Evolutionary conservation across 2,113 vertebrate genomes (phyloP), one percentile per base, ranked within the genome.

Genomic region (Sylvicapra grimmia): DNA sequence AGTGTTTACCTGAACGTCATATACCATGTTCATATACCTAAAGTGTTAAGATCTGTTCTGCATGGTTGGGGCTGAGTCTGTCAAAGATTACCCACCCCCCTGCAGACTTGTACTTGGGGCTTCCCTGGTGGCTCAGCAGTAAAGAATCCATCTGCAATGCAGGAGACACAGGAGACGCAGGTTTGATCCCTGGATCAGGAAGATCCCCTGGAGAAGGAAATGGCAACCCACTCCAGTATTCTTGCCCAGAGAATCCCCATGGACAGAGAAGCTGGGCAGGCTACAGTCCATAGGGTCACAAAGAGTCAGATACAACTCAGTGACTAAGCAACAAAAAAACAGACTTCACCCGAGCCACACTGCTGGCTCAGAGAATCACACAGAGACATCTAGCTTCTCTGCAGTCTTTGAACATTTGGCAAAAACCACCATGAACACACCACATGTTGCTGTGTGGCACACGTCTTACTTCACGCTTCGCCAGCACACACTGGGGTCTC

Each of bases 381-480:
- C 18, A 18, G n/a, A 93, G 80, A 97, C 23, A 44, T 68, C 80
- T 90, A 75, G 40, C 23, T 95, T 96, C 68, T 91, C 92, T 13
- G 0, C 31, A 23, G 61, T 86, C 68, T 33, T 23, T 90, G 68
- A 36, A 89, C 54, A 79, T 90, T 89, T 91, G 75, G 65, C 68
- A 88, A 77, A 96, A 94, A 31, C 11, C 10, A 77, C 72, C 31
- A 18, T 49, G n/a, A 92, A 33, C 47, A 84, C 2, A 11, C 29
- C 11, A 4, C 59, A 0, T 47, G 5, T 40, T 40, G n/a, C 14
- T 56, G 4, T 5, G 83, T n/a, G 54, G 33, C 23, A 51, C 27
- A 0, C 51, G 8, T 31, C 47, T 82, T 86, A n/a, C 44, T 54
- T 65, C 19, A 58, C 6, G 16, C 31, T 33, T 77, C 25, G 29